Base-by-base conservation (phyloP, 2,888 invertebrate species). In the Ctena decussata region DNA sequence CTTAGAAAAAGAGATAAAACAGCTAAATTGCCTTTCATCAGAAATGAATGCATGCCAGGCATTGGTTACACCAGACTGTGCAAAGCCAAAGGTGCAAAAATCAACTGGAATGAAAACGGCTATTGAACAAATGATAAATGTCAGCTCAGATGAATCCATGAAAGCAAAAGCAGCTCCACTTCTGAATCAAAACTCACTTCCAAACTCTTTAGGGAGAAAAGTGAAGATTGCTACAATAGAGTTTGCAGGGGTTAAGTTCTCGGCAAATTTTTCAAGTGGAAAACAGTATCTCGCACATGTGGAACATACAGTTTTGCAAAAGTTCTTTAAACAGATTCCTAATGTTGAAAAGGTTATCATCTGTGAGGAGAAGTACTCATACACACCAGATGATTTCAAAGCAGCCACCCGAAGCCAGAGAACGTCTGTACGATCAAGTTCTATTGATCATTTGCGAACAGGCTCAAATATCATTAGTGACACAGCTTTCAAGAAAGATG, bases 311-410 rank as follows among this genome's bases (percentile, higher is more conserved):
- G 30, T 79, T 12, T 65, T 30, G 30, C 71, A 57, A 41, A 1
- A 53, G 11, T 21, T 83, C 8, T 32, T 46, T 2, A 75, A 75
- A 71, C 65, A 75, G 44, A 5, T 21, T n/a, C 75, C 79, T 5
- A 53, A n/a, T 18, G 35, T 65, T 11, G n/a, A 30, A 35, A 77
- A 39, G 24, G 18, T 80, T 18, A 53, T 77, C 35, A 24, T 84
- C 0, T 84, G 84, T 49, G 84, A 84, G 53, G 84, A 84, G 46
- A 82, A 83, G 24, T 83, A 83, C 37, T 11, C 21, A 8, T 84
- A 74, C 32, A 86, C 78, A 2, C 81, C 81, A 35, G 86, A 84
- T 35, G 80, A 78, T 41, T 81, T 86, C n/a, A 86, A 86, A 70
- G 77, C 86, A 39, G 44, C 35, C 27, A 86, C 83, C 12, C 57